A percentile compares a stretch with the other conserved stretches of the same genome.
Conservation (phyloP, 2,797 vertebrate species). For the Ptychobarbus kaznakovi region DNA sequence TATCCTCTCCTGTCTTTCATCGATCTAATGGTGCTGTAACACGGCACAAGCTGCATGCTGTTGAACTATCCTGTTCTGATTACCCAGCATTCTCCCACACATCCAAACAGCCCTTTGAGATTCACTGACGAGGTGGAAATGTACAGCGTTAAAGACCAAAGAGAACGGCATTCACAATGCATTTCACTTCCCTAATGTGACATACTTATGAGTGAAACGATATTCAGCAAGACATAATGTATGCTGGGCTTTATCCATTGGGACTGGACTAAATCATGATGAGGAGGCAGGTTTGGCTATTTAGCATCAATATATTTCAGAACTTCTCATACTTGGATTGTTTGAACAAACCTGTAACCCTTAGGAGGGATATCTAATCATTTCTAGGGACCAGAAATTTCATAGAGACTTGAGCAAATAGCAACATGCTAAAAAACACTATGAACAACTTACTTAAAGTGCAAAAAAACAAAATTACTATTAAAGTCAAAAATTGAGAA, state of each 20-base stretch:
- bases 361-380: not conserved
- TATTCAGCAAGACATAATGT: not conserved
- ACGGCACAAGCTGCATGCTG: not conserved
- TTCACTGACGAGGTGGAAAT: not conserved
- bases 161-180: not conserved
- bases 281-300: not conserved
- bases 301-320: not conserved
- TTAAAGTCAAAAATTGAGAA: no score
- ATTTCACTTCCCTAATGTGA: not conserved
- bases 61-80: conserved; percentile 16
- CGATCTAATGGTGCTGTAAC: not conserved
- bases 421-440: not conserved
- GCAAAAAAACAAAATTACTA: no score
- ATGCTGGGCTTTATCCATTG: not conserved
- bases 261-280: not conserved
- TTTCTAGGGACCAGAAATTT: not conserved
- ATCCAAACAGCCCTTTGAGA: conserved; percentile 23
- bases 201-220: not conserved
- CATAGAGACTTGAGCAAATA: not conserved
- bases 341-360: not conserved
- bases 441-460: not conserved
- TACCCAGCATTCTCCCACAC: conserved; percentile 35
- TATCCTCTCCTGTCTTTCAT: conserved; percentile 7
- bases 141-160: not conserved
- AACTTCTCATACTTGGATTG: not conserved